Conservation (phyloP, 2,797 vertebrate species). For the Clarias laeviceps region DNA sequence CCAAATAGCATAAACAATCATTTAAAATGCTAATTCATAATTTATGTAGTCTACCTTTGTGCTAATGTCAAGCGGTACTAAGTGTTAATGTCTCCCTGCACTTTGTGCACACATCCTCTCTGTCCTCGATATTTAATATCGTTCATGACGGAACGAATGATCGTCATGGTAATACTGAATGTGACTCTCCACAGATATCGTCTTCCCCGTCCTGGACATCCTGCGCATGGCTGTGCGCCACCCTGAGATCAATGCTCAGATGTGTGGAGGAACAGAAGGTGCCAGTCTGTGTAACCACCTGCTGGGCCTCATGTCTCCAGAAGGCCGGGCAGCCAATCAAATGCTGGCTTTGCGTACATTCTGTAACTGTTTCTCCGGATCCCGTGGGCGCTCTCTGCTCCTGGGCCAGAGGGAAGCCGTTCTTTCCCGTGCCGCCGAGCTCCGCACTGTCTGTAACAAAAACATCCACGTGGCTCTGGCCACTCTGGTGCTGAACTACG, state of each 20-base stretch:
- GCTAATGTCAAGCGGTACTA: background rate
- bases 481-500: conserved; percentile 92
- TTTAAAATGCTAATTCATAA: background rate
- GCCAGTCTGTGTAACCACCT: conserved; percentile 88
- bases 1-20: too few relatives aligned
- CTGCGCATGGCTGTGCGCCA: conserved; percentile 91
- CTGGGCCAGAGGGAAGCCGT: conserved; percentile 88
- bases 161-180: background rate
- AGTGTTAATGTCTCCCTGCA: background rate
- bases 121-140: background rate
- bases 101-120: background rate
- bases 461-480: conserved; percentile 95
- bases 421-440: conserved; percentile 85
- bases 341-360: conserved; percentile 93
- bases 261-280: conserved; percentile 89
- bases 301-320: conserved; percentile 85
- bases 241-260: conserved; percentile 88
- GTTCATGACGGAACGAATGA: background rate
- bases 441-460: conserved; percentile 86
- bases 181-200: conserved; percentile 79
- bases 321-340: conserved; percentile 91
- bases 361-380: conserved; percentile 92
- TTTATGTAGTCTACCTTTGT: background rate
- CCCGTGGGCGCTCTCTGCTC: conserved; percentile 85
- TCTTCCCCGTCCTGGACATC: conserved; percentile 96